phyloP scores from a whole-genome alignment of 2,797 vertebrate species.

The Manis javanica region DNA sequence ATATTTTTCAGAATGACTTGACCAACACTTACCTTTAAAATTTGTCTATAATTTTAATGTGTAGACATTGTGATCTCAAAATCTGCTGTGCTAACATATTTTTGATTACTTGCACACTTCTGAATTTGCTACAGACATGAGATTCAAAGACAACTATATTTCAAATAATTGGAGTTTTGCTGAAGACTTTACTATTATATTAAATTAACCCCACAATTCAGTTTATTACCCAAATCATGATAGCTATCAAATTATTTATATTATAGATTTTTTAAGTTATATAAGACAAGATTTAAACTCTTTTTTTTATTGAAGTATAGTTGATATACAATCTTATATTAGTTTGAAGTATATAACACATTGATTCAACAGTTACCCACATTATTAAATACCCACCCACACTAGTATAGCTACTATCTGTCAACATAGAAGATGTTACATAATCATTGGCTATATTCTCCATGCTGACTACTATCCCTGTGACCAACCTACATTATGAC shows the following conservation, averaged over 20 bases:
- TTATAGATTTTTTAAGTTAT: no score
- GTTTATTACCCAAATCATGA: constrained; percentile 22
- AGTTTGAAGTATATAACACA: no score
- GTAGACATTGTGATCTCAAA: not conserved
- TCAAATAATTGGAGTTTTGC: not conserved
- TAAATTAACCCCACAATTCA: constrained; percentile 43
- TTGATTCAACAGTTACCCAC: no score
- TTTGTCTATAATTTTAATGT: not conserved
- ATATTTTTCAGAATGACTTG: not conserved
- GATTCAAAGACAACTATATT: constrained; percentile 2
- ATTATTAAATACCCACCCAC: no score
- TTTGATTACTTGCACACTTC: constrained; percentile 1
- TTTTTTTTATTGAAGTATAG: no score
- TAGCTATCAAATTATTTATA: not conserved
- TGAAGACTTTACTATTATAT: not conserved
- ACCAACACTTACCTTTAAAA: not conserved
- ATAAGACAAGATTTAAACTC: no score
- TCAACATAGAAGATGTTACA: no score
- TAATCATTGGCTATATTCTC: no score
- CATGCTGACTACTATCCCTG: no score
- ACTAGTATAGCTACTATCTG: no score
- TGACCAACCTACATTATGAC: no score
- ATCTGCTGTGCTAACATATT: constrained; percentile 1
- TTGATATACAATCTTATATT: no score
- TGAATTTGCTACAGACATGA: constrained; percentile 32